A percentile compares a stretch with the other conserved stretches of the same genome.
Evolutionary conservation across 2,113 vertebrate species (phyloP).

Genomic region (Zeus faber): DNA sequence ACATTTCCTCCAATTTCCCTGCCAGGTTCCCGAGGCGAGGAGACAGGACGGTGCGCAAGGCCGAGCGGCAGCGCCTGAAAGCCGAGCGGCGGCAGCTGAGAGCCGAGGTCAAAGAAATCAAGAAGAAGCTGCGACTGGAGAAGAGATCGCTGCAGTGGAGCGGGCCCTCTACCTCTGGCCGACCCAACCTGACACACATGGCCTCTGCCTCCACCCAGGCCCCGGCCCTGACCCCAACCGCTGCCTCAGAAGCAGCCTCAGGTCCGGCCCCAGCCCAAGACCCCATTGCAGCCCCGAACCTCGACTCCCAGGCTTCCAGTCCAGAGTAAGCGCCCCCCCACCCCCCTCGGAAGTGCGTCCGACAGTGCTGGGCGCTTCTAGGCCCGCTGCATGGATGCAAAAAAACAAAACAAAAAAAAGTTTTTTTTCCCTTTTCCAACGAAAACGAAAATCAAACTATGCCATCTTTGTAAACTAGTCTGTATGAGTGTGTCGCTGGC

Average conservation of each 20-base stretch:
- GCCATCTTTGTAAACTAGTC: conserved; percentile 75
- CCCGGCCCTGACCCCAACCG: conserved; percentile 60
- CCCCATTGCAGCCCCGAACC: conserved; percentile 66
- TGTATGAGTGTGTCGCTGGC: conserved; percentile 74
- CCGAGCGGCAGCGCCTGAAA: conserved; percentile 92
- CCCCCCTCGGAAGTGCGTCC: conserved; percentile 67
- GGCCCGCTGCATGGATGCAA: conserved; percentile 75
- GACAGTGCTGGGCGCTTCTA: conserved; percentile 73
- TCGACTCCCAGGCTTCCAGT: conserved; percentile 78
- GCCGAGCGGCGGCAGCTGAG: conserved; percentile 94
- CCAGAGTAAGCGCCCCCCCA: conserved; percentile 79
- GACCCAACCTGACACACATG: conserved; percentile 69
- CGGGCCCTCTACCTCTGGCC: conserved; percentile 81
- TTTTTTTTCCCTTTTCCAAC: conserved; percentile 54
- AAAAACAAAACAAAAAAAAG: conserved; percentile 39
- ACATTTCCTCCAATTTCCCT: conserved; percentile 60
- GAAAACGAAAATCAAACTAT: conserved; percentile 69
- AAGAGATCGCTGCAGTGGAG: conserved; percentile 91
- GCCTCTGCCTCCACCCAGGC: conserved; percentile 69
- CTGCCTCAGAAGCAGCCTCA: conserved; percentile 65
- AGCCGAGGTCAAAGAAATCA: conserved; percentile 94
- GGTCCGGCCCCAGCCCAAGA: conserved; percentile 66
- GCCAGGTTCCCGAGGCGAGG: conserved; percentile 90
- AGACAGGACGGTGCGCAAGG: conserved; percentile 93
- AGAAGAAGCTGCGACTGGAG: conserved; percentile 94